These are phyloP conservation scores for Nomada lathburiana DNA, from an alignment of 2,888 invertebrate genomes.

Conservation along the genomic window DNA sequence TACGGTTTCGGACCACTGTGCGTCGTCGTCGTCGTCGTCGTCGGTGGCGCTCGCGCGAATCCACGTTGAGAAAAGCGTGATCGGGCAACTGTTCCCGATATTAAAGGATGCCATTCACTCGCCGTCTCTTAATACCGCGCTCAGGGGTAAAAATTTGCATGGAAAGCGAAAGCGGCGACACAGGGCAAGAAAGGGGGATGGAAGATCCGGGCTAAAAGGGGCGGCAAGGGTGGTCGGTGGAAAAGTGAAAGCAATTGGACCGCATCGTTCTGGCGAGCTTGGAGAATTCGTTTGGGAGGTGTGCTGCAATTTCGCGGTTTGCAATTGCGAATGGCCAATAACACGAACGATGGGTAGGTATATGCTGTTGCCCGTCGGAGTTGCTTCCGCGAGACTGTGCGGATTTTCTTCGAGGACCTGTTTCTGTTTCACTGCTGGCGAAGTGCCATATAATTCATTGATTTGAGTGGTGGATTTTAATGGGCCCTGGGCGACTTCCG, in stretches of 20 bases:
- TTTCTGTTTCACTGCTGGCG: background rate
- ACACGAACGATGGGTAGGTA: slow-evolving; percentile 1
- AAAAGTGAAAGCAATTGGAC: slow-evolving; percentile 55
- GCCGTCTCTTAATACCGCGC: slow-evolving; percentile 75
- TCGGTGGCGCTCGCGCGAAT: slow-evolving; percentile 24
- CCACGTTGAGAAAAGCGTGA: slow-evolving; percentile 69
- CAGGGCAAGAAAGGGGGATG: slow-evolving; percentile 14
- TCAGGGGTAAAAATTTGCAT: slow-evolving; percentile 77
- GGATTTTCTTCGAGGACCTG: too few species aligned
- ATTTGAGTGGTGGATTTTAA: background rate
- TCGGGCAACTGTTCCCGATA: slow-evolving; percentile 79
- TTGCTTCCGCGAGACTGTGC: background rate
- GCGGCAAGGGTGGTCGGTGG: background rate
- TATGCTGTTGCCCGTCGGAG: background rate
- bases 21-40: background rate
- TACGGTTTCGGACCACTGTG: too few species aligned
- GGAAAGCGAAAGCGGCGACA: slow-evolving; percentile 73
- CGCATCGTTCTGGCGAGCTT: slow-evolving; percentile 22
- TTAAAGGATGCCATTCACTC: slow-evolving; percentile 77
- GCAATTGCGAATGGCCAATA: slow-evolving; percentile 39
- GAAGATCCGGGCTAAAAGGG: slow-evolving; percentile 9
- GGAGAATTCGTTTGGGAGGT: background rate
- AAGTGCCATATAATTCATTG: background rate
- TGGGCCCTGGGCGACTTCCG: background rate
- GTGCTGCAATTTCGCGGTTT: background rate